Percentiles rank a stretch among this genome's conserved stretches.
These are phyloP conservation scores for Schrankia costaestrigalis DNA, from an alignment of 2,888 invertebrate species.

Conservation along the genomic window DNA sequence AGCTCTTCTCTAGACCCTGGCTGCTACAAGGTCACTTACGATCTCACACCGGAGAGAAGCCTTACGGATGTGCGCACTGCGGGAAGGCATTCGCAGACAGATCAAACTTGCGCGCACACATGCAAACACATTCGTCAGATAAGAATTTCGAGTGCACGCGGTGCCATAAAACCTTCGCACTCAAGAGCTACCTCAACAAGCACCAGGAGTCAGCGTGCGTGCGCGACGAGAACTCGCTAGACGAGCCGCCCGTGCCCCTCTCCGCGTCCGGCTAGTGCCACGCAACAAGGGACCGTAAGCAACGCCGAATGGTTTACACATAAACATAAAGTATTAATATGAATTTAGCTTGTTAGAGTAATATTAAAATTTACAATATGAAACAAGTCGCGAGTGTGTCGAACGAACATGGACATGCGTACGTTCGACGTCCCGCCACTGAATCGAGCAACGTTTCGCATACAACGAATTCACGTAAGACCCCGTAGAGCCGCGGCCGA, in stretches of 20 bases:
- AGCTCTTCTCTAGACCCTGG: constrained; percentile 97
- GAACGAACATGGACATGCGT: constrained; percentile 40
- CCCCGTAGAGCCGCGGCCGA: constrained; percentile 67
- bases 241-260: constrained; percentile 41
- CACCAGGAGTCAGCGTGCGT: constrained; percentile 97
- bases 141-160: constrained; percentile 95
- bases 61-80: constrained; percentile 97
- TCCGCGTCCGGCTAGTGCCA: constrained; percentile 42
- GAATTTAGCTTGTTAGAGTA: constrained; percentile 76
- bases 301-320: constrained; percentile 60
- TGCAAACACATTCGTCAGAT: constrained; percentile 97
- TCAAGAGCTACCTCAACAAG: constrained; percentile 98
- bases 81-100: constrained; percentile 98
- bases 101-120: constrained; percentile 96
- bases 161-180: constrained; percentile 96
- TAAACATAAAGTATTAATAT: constrained; percentile 77
- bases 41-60: constrained; percentile 97
- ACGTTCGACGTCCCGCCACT: constrained; percentile 52
- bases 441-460: constrained; percentile 79
- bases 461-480: constrained; percentile 79
- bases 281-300: constrained; percentile 72
- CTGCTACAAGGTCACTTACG: constrained; percentile 92
- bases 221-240: constrained; percentile 80
- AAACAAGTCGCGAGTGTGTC: constrained; percentile 52
- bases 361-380: constrained; percentile 68